These are phyloP conservation scores for Microcaecilia unicolor DNA, from an alignment of 2,797 vertebrate species.

Conservation along the genomic window DNA sequence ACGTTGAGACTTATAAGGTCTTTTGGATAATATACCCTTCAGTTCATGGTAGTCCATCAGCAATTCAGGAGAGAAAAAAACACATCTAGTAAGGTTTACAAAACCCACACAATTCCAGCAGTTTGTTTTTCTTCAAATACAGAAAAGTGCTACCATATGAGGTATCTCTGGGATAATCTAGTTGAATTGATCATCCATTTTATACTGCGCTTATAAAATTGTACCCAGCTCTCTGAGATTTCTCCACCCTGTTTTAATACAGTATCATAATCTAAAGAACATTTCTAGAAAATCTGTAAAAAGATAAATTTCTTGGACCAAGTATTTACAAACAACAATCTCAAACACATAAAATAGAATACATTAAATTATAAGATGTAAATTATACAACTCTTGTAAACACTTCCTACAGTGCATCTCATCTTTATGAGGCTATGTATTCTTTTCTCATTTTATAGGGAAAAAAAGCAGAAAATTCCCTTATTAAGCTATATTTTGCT, in stretches of 20 bases:
- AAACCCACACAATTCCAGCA: conserved; percentile 52
- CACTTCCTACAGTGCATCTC: conserved; percentile 65
- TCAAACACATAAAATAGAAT: conserved; percentile 44
- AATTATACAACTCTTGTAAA: conserved; percentile 54
- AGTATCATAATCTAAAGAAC: conserved; percentile 43
- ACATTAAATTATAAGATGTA: conserved; percentile 63
- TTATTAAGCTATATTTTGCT: background rate
- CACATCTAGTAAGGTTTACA: conserved; percentile 41
- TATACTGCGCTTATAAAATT: conserved; percentile 43
- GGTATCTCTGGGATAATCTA: conserved; percentile 36
- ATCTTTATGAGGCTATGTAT: conserved; percentile 32
- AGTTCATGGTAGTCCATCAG: conserved; percentile 14
- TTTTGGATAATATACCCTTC: conserved; percentile 18
- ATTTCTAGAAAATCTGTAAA: conserved; percentile 63
- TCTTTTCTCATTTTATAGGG: conserved; percentile 15
- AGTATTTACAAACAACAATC: conserved; percentile 63
- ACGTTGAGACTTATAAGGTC: conserved; percentile 32
- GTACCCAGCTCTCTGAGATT: conserved; percentile 40
- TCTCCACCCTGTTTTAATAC: conserved; percentile 44
- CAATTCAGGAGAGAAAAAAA: conserved; percentile 6
- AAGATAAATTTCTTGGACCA: conserved; percentile 66
- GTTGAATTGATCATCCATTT: conserved; percentile 6
- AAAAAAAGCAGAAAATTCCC: conserved; percentile 11
- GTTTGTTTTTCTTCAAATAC: conserved; percentile 22
- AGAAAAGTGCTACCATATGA: conserved; percentile 29